Evolutionary conservation across 2,113 vertebrate species (phyloP).

Genomic region (Grammomys dolichurus): DNA sequence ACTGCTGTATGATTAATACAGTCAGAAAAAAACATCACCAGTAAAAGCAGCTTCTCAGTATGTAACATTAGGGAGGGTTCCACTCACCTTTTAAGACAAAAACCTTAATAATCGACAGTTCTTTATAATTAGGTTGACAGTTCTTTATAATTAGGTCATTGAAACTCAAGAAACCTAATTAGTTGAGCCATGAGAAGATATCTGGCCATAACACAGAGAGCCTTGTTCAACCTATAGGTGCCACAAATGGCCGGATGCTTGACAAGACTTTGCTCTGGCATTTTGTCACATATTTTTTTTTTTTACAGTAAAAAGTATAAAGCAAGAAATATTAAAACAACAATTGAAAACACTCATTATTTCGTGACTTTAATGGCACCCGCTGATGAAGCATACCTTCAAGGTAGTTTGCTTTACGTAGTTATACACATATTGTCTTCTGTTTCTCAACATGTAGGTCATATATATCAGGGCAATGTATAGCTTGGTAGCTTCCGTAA

Average conservation of each 20-base stretch:
- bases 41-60: background rate
- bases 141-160: background rate
- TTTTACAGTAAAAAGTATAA: background rate
- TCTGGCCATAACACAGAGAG: background rate
- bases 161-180: background rate
- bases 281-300: background rate
- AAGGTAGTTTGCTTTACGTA: background rate
- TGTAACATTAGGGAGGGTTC: background rate
- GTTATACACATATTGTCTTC: background rate
- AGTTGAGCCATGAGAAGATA: background rate
- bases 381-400: background rate
- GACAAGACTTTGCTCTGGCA: background rate
- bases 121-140: no score
- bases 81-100: background rate
- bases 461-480: background rate
- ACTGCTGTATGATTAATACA: background rate
- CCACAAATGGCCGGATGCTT: background rate
- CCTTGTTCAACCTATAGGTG: background rate
- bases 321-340: background rate
- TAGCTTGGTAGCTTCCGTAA: background rate
- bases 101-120: background rate
- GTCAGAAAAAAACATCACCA: conserved; percentile 31
- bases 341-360: background rate
- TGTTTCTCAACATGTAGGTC: background rate
- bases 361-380: background rate